Base-by-base conservation (phyloP, 2,888 invertebrate genomes). In the Pollenia angustigena region DNA sequence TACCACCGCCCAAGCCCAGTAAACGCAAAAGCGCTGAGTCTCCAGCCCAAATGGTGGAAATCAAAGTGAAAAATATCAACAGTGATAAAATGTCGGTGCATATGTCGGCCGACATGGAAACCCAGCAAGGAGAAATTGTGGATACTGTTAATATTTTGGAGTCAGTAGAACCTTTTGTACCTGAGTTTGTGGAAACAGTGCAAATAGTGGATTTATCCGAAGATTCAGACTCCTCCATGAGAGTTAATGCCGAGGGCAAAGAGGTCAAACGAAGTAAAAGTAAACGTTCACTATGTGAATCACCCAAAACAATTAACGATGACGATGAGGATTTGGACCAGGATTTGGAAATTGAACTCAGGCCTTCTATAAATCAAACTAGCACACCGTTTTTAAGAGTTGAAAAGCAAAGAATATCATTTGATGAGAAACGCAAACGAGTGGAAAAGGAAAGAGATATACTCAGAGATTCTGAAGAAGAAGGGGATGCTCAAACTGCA, bases 21-120 rank as follows among this genome's bases (percentile, higher is more conserved):
- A 93, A 92, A 69, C 91, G 92, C 2, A 91, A 91, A 44, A 87
- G 87, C 69, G 74, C 87, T 85, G 64, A 91, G 83, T 12, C 94
- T 8, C 94, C 95, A 0, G 90, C 92, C 74, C 95, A 95, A 88
- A 94, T 96, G 88, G 96, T 96, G 14, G 96, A 95, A 90, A 95
- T 97, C 1, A 95, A 94, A 88, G 96, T 95, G 90, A 95, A 94
- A 90, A 96, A 96, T 92, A 95, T 97, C 71, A 93, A 95, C 1
- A 95, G 96, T 90, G 95, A 95, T 16, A 94, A 95, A 83, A 95
- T 96, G 88, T 94, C 94, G 7, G 94, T 92, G 54, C 90, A 90
- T 71, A 91, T 87, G 56, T 48, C 81, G 7, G 16, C 44, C 0
- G 48, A 75, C 4, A 85, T 92, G 64, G 91, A 91, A n/a, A 90